Evolutionary conservation across 2,888 invertebrate genomes (phyloP).

Genomic region (Spodoptera picta): DNA sequence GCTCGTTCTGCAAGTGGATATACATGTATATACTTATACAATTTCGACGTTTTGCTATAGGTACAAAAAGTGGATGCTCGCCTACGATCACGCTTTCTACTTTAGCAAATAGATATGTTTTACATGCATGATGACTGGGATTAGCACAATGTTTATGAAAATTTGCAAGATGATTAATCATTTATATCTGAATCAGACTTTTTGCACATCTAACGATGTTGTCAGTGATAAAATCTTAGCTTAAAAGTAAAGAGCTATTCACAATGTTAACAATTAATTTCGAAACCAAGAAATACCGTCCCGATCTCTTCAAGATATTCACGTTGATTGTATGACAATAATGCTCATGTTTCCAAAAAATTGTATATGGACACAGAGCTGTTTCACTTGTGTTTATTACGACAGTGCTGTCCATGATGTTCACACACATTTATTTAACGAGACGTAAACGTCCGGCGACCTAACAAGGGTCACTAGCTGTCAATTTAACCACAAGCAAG

Average conservation of each 20-base stretch:
- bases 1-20: slow-evolving; percentile 36
- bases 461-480: slow-evolving; percentile 68
- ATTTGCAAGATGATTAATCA: slow-evolving; percentile 1
- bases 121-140: slow-evolving; percentile 19
- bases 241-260: slow-evolving; percentile 10
- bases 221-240: slow-evolving; percentile 4
- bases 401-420: slow-evolving; percentile 56
- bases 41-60: slow-evolving; percentile 56
- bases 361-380: slow-evolving; percentile 52
- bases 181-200: background rate
- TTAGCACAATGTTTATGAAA: slow-evolving; percentile 17
- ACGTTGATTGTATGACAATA: slow-evolving; percentile 51
- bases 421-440: slow-evolving; percentile 65
- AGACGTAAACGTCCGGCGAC: slow-evolving; percentile 70
- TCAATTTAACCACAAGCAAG: slow-evolving; percentile 64
- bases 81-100: slow-evolving; percentile 64
- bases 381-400: slow-evolving; percentile 53
- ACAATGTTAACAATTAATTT: slow-evolving; percentile 22
- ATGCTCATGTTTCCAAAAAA: slow-evolving; percentile 51
- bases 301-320: slow-evolving; percentile 45
- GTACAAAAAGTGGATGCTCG: slow-evolving; percentile 42
- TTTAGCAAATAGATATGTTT: slow-evolving; percentile 33
- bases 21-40: slow-evolving; percentile 20
- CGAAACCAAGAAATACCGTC: slow-evolving; percentile 37
- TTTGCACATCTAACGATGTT: slow-evolving; percentile 3